Percentiles rank a stretch among this genome's conserved stretches.
Conservation (phyloP, 2,888 invertebrate genomes). For the Lamellibrachia satsuma region DNA sequence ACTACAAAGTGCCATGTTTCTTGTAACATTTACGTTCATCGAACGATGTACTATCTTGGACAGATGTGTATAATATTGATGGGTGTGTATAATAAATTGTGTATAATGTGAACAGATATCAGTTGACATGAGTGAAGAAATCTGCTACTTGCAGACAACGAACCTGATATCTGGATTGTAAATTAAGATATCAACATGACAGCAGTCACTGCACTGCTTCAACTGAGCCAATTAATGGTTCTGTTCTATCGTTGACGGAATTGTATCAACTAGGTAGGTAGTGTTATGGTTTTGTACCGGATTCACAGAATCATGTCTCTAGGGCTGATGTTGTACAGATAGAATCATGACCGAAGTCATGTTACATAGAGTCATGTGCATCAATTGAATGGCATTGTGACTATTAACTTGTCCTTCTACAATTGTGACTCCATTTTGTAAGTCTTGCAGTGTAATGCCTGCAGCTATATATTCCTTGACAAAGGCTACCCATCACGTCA, state of each 20-base stretch:
- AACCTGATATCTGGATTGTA: not conserved
- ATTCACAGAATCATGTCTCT: not conserved
- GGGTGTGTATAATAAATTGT: not conserved
- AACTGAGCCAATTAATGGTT: not conserved
- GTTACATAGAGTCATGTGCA: not conserved
- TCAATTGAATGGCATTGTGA: not conserved
- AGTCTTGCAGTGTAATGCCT: not conserved
- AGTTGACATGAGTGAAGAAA: not conserved
- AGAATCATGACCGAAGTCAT: not conserved
- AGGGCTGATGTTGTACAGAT: not conserved
- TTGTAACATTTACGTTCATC: not conserved
- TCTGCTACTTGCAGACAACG: not conserved
- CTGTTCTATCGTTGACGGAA: not conserved
- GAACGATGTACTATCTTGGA: not conserved
- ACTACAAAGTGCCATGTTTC: constrained; percentile 7
- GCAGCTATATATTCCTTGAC: not conserved
- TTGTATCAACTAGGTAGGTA: not conserved
- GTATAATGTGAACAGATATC: constrained; percentile 17
- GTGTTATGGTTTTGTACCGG: not conserved
- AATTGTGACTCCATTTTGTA: not conserved
- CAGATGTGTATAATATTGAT: not conserved
- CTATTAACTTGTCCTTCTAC: not conserved
- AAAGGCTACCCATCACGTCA: not conserved
- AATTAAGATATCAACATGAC: not conserved
- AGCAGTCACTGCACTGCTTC: not conserved